phyloP scores from a whole-genome alignment of 2,888 invertebrate species.

The Hirtodrosophila confusa region DNA sequence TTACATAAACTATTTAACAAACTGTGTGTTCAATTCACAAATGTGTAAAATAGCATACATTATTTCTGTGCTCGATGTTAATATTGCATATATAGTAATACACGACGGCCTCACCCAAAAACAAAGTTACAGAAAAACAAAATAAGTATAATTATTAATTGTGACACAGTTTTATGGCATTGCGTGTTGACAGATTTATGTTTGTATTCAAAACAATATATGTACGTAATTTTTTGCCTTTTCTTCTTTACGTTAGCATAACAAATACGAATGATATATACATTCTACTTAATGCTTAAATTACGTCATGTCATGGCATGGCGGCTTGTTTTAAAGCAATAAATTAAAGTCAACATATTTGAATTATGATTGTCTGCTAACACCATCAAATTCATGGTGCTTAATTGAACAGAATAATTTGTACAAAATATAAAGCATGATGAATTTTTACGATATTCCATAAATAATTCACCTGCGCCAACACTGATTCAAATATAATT shows the following conservation, averaged over 20 bases:
- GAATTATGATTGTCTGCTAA: slow-evolving; percentile 49
- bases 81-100: too few relatives aligned
- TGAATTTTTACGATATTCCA: neutral
- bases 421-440: slow-evolving; percentile 15
- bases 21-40: too few relatives aligned
- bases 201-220: slow-evolving; percentile 54
- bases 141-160: slow-evolving; percentile 58
- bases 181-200: slow-evolving; percentile 74
- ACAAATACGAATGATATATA: slow-evolving; percentile 18
- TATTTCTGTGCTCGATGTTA: too few relatives aligned
- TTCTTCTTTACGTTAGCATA: slow-evolving; percentile 24
- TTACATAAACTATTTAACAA: too few relatives aligned
- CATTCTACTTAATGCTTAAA: slow-evolving; percentile 57
- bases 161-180: slow-evolving; percentile 66
- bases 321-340: slow-evolving; percentile 52
- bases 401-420: slow-evolving; percentile 40
- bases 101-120: slow-evolving; percentile 8
- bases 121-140: neutral
- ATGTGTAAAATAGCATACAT: too few relatives aligned
- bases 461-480: too few relatives aligned
- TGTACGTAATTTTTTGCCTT: slow-evolving; percentile 28
- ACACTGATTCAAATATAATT: too few relatives aligned
- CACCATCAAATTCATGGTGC: slow-evolving; percentile 27
- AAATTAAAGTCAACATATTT: slow-evolving; percentile 52
- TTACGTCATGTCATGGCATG: slow-evolving; percentile 51